A percentile compares a stretch with the other conserved stretches of the same genome.
Evolutionary conservation across 2,888 invertebrate species (phyloP).

Genomic region (Heteropelma amictum): DNA sequence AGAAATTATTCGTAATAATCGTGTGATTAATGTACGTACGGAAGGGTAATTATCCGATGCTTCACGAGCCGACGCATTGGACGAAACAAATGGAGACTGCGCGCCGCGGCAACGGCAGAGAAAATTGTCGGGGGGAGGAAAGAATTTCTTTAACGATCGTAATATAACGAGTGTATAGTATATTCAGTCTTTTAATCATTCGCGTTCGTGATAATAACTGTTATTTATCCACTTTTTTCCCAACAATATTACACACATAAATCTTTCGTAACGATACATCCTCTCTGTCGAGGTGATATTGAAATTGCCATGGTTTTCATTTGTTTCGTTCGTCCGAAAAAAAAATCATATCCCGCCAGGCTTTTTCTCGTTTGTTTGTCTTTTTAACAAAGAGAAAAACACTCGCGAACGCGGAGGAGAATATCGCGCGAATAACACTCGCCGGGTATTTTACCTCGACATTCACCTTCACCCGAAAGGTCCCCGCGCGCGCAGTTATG

Average conservation of each 20-base stretch:
- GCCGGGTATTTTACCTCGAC: conserved; percentile 46
- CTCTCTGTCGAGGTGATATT: not conserved
- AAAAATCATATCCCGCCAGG: not conserved
- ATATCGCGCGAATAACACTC: conserved; percentile 40
- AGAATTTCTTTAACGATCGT: conserved; percentile 27
- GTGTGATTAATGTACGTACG: not conserved
- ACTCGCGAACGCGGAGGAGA: conserved; percentile 23
- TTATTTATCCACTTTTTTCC: no score
- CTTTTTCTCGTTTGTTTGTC: not conserved
- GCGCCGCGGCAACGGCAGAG: conserved; percentile 17
- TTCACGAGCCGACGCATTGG: not conserved
- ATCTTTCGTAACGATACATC: no score
- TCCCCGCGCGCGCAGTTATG: conserved; percentile 30
- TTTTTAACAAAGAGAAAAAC: not conserved
- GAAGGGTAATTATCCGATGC: not conserved
- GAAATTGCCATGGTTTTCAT: not conserved
- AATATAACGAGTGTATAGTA: not conserved
- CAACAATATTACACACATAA: no score
- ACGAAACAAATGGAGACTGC: conserved; percentile 18
- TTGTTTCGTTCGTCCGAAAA: not conserved
- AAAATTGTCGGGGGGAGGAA: conserved; percentile 27
- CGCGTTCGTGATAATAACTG: conserved; percentile 14
- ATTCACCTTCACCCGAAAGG: conserved; percentile 53
- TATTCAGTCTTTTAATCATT: conserved; percentile 36
- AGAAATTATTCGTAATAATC: conserved; percentile 9